Base-by-base conservation (phyloP, 1,140 invertebrate genomes). In the Probaryconus sp. region DNA sequence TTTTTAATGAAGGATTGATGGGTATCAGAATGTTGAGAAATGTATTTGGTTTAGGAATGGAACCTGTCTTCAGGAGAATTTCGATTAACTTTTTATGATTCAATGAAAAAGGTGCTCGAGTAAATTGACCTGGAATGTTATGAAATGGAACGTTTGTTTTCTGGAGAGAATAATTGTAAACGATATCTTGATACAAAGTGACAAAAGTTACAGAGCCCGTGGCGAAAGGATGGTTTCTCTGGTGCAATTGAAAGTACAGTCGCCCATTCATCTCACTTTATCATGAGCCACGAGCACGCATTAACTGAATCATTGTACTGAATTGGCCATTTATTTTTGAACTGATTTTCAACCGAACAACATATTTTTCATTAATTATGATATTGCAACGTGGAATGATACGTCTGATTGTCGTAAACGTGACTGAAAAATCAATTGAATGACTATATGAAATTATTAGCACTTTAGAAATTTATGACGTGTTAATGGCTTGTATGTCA, bases 201-300 rank as follows among this genome's bases (percentile, higher is more conserved):
- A 65, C 60, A 72, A 72, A 60, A 60, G 53, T 58, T 58, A 4
- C 51, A 35, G n/a, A 40, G n/a, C 26, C 20, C 21, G 31, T 60
- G 60, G 53, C 35, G 60, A 72, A 64, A 64, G 53, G 58, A 64
- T 50, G 51, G 45, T 64, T 72, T 65, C 60, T 64, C 60, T 65
- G 58, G 17, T 64, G 50, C 37, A 58, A 72, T 60, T 72, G 69
- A 72, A 72, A 58, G 69, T 58, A 58, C 53, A 51, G 42, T 71
- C 43, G 30, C 5, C 51, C 51, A 71, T 71, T 71, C 68, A 58
- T 56, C 51, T 63, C 43, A 64, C 51, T 51, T 45, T 37, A 33
- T 48, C 24, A 30, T 47, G 11, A 61, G 14, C 21, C 28, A 47
- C 30, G 45, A 37, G 65, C 20, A 48, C 13, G 7, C 17, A 68